phyloP scores from a whole-genome alignment of 2,888 invertebrate genomes.

The Mesochorus sp. region DNA sequence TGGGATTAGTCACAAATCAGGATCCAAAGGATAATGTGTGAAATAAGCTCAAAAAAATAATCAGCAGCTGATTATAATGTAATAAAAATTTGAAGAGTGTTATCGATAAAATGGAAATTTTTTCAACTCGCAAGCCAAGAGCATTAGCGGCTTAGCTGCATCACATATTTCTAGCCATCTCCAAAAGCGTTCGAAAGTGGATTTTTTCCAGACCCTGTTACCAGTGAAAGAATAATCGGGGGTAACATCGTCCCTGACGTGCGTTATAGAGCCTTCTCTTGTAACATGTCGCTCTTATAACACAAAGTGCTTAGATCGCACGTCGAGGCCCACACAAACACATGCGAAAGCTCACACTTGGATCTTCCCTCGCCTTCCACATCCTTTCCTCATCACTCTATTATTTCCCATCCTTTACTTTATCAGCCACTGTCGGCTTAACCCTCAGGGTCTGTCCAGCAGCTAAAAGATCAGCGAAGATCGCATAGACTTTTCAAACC shows the following conservation, averaged over 20 bases:
- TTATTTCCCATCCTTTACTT: neutral
- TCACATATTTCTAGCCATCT: slow-evolving; percentile 60
- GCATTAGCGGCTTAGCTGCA: slow-evolving; percentile 31
- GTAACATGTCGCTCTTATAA: slow-evolving; percentile 59
- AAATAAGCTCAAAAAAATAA: no score
- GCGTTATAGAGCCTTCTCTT: slow-evolving; percentile 56
- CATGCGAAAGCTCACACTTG: slow-evolving; percentile 9
- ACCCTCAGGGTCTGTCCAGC: slow-evolving; percentile 25
- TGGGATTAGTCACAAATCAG: no score
- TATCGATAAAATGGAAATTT: neutral
- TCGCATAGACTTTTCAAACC: slow-evolving; percentile 27
- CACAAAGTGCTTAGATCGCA: slow-evolving; percentile 32
- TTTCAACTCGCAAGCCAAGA: neutral
- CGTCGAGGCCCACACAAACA: neutral
- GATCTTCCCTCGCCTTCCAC: slow-evolving; percentile 26
- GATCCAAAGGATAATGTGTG: no score
- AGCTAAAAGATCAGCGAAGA: slow-evolving; percentile 9
- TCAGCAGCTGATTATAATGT: neutral
- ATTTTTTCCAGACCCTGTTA: slow-evolving; percentile 56
- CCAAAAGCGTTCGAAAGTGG: slow-evolving; percentile 65
- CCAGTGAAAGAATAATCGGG: slow-evolving; percentile 23
- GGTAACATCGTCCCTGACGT: slow-evolving; percentile 21
- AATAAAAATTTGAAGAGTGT: slow-evolving; percentile 17
- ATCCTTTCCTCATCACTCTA: slow-evolving; percentile 12
- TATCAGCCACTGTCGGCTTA: neutral